Evolutionary conservation across 2,797 vertebrate species (phyloP).

Genomic region (Neosalanx taihuensis): DNA sequence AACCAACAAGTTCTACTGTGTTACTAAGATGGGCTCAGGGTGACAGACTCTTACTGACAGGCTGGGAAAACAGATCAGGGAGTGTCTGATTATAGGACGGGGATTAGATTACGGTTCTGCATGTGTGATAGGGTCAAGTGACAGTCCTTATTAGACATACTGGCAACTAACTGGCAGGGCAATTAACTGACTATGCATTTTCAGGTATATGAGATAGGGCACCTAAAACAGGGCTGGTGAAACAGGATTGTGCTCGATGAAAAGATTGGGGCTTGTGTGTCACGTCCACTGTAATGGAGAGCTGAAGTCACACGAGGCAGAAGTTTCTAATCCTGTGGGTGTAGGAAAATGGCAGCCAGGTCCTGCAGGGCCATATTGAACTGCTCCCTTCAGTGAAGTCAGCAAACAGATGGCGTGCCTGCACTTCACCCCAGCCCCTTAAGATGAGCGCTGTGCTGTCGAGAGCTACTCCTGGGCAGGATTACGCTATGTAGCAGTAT

Average conservation of each 20-base stretch:
- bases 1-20: background rate
- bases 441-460: constrained; percentile 7
- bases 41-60: background rate
- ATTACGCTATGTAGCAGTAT: background rate
- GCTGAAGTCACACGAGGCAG: constrained; percentile 20
- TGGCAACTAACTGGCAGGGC: too few relatives aligned
- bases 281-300: background rate
- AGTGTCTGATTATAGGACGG: background rate
- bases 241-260: too few relatives aligned
- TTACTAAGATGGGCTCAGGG: background rate
- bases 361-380: constrained; percentile 19
- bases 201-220: too few relatives aligned
- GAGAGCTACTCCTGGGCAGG: constrained; percentile 1
- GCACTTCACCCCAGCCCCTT: constrained; percentile 14
- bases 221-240: too few relatives aligned
- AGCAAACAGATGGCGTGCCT: constrained; percentile 38
- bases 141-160: too few relatives aligned
- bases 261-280: background rate
- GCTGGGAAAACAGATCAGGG: background rate
- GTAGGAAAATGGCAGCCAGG: constrained; percentile 29
- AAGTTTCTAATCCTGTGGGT: constrained; percentile 32
- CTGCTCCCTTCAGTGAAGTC: constrained; percentile 19
- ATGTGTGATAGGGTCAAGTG: too few relatives aligned
- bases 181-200: too few relatives aligned
- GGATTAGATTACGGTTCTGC: background rate